These are phyloP conservation scores for Thunnus maccoyii DNA, from an alignment of 2,113 vertebrate species.

Conservation along the genomic window DNA sequence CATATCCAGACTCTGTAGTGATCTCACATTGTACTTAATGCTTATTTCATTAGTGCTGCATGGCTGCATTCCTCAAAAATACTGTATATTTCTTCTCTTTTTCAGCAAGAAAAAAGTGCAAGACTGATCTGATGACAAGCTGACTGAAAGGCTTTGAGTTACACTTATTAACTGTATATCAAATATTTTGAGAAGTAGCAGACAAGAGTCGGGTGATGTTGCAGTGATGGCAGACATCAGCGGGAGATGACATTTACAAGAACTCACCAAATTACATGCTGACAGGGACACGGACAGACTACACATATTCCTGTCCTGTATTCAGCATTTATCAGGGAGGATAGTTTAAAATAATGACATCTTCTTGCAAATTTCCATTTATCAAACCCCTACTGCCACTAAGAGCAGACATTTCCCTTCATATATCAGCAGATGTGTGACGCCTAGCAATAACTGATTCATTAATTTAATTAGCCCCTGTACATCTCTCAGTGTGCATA, in stretches of 20 bases:
- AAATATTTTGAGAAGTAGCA: slow-evolving; percentile 8
- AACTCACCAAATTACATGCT: background rate
- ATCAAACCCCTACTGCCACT: too few species aligned
- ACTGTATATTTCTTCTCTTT: background rate
- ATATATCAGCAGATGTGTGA: background rate
- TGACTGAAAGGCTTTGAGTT: slow-evolving; percentile 10
- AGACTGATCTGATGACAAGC: background rate
- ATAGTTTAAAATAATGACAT: background rate
- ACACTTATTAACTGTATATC: background rate
- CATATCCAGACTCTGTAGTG: too few species aligned
- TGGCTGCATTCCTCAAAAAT: too few species aligned
- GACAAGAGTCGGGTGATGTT: background rate
- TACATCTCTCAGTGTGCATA: too few species aligned
- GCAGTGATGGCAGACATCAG: background rate
- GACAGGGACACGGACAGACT: background rate
- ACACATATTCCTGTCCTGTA: too few species aligned
- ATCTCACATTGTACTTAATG: too few species aligned
- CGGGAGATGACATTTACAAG: slow-evolving; percentile 9
- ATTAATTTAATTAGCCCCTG: too few species aligned
- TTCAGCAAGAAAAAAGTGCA: background rate
- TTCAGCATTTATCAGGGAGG: background rate
- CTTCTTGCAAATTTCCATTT: too few species aligned
- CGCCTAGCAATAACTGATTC: background rate
- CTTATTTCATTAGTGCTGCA: too few species aligned
- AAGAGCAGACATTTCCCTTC: too few species aligned